A percentile compares a stretch with the other conserved stretches of the same genome.
Conservation (phyloP, 2,888 invertebrate species). For the Ferdinandea cuprea region DNA sequence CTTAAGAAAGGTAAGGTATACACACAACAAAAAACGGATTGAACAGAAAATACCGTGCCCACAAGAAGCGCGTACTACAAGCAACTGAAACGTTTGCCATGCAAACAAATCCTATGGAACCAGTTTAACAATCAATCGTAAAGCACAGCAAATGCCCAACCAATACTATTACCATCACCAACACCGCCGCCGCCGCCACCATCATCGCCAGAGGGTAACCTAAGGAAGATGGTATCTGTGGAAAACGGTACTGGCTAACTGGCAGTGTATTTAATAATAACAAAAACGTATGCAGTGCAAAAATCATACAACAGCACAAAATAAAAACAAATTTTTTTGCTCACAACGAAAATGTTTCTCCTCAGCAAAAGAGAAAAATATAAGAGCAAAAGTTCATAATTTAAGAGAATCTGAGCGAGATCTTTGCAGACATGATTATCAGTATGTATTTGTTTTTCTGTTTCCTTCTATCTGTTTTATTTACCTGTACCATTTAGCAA, state of each 20-base stretch:
- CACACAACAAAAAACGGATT: slow-evolving; percentile 66
- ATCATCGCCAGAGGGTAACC: slow-evolving; percentile 34
- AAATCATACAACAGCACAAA: slow-evolving; percentile 60
- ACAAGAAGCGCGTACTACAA: slow-evolving; percentile 77
- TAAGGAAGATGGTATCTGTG: slow-evolving; percentile 72
- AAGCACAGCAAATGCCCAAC: slow-evolving; percentile 73
- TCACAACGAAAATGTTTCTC: slow-evolving; percentile 14
- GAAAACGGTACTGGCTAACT: slow-evolving; percentile 72
- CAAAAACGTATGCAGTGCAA: slow-evolving; percentile 70
- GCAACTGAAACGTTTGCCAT: slow-evolving; percentile 76
- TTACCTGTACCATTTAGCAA: slow-evolving; percentile 60
- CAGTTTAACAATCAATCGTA: slow-evolving; percentile 75
- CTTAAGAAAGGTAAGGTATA: slow-evolving; percentile 63
- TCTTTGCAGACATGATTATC: slow-evolving; percentile 57
- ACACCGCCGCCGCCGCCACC: too few relatives aligned
- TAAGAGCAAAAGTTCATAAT: neutral
- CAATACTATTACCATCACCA: slow-evolving; percentile 71
- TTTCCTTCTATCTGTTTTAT: slow-evolving; percentile 36
- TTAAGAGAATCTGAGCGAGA: slow-evolving; percentile 32
- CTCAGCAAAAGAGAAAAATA: slow-evolving; percentile 5
- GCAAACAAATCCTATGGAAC: slow-evolving; percentile 75
- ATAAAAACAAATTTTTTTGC: slow-evolving; percentile 44
- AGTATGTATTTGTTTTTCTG: neutral
- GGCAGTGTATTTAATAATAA: slow-evolving; percentile 70
- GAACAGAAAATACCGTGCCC: slow-evolving; percentile 76